phyloP scores from a whole-genome alignment of 1,140 invertebrate genomes.

The Cecropterus lyciades region DNA sequence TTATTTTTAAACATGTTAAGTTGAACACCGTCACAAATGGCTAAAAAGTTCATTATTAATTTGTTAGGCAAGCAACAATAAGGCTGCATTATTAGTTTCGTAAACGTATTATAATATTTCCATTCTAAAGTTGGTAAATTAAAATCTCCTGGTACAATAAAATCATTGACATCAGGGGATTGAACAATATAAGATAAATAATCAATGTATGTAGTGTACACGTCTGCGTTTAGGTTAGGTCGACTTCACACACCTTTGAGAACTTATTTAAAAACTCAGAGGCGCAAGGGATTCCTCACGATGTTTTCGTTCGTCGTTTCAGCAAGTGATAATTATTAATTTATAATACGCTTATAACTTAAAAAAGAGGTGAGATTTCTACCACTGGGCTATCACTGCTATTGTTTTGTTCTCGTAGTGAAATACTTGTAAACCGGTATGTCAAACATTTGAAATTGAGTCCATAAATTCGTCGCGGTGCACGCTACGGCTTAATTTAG shows the following conservation, averaged over 20 bases:
- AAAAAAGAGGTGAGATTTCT: too few relatives aligned
- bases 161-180: conserved; percentile 4
- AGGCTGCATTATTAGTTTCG: too few relatives aligned
- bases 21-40: too few relatives aligned
- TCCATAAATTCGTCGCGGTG: conserved; percentile 26
- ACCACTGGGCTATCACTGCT: too few relatives aligned
- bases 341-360: too few relatives aligned
- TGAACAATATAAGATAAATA: conserved; percentile 1
- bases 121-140: conserved; percentile 24
- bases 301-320: too few relatives aligned
- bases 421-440: not conserved
- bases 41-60: conserved; percentile 26
- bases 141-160: conserved; percentile 28
- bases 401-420: too few relatives aligned
- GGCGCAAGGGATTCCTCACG: too few relatives aligned
- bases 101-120: not conserved
- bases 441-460: conserved; percentile 21
- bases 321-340: too few relatives aligned
- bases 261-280: too few relatives aligned
- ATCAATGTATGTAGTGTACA: conserved; percentile 26
- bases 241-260: too few relatives aligned
- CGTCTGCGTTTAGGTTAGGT: conserved; percentile 10
- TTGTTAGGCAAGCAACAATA: conserved; percentile 3
- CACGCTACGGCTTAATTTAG: conserved; percentile 13
- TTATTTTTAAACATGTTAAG: too few relatives aligned